These are phyloP conservation scores for Daphoenositta chrysoptera DNA, from an alignment of 2,113 vertebrate genomes.

Conservation along the genomic window DNA sequence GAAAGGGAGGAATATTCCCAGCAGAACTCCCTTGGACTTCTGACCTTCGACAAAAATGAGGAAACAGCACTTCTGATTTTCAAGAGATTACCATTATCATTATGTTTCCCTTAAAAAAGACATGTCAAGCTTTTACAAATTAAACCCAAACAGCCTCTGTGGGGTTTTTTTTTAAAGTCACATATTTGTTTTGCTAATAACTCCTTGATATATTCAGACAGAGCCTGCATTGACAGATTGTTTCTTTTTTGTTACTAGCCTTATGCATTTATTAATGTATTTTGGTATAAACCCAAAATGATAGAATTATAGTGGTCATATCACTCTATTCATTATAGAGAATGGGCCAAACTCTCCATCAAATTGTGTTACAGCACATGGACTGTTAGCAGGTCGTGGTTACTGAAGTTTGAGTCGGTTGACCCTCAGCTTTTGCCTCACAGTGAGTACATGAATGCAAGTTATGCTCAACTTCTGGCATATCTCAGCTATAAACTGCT, in stretches of 20 bases:
- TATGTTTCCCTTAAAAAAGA: conserved; percentile 22
- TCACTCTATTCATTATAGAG: not conserved
- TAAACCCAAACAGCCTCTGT: not conserved
- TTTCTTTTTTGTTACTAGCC: not conserved
- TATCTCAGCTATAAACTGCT: not conserved
- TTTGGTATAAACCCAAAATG: not conserved
- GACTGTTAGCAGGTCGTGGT: not conserved
- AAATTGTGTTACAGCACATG: not conserved
- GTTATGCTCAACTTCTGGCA: not conserved
- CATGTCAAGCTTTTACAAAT: not conserved
- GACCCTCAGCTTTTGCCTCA: not conserved
- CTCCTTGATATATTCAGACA: not conserved
- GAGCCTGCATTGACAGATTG: not conserved
- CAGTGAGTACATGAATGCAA: not conserved
- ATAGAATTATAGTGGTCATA: not conserved
- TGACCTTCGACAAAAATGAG: conserved; percentile 51
- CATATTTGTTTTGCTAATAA: not conserved
- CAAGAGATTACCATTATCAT: conserved; percentile 17
- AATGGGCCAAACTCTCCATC: not conserved
- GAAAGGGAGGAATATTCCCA: conserved; percentile 64
- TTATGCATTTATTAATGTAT: not conserved
- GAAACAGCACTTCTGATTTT: conserved; percentile 42
- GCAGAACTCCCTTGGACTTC: conserved; percentile 56
- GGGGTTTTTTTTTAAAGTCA: not conserved
- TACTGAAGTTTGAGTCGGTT: not conserved